Evolutionary conservation across 2,888 invertebrate genomes (phyloP).

Genomic region (Dromius quadrimaculatus): DNA sequence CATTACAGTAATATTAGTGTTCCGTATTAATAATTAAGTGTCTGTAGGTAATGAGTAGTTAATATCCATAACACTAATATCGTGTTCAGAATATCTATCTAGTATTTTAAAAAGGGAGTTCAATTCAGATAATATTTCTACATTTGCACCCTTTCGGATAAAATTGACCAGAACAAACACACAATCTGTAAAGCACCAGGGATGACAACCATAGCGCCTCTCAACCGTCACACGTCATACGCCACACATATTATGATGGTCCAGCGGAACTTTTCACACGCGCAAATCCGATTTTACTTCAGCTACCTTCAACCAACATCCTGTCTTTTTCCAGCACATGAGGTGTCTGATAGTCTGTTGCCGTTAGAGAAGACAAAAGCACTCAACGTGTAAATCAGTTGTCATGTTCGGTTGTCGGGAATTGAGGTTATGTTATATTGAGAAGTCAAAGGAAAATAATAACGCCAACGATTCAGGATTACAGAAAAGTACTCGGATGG

Average conservation of each 20-base stretch:
- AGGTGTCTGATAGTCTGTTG: neutral
- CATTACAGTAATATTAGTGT: too few relatives aligned
- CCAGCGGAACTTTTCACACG: conserved; percentile 27
- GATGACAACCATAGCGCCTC: neutral
- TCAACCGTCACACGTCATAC: conserved; percentile 16
- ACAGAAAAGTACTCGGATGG: neutral
- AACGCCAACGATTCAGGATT: neutral
- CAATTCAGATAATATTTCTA: too few relatives aligned
- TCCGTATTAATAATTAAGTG: too few relatives aligned
- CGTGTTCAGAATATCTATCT: too few relatives aligned
- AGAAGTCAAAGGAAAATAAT: conserved; percentile 17
- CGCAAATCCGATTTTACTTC: conserved; percentile 18
- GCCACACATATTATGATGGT: conserved; percentile 28
- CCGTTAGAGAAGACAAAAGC: conserved; percentile 9
- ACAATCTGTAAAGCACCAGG: neutral
- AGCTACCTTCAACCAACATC: neutral
- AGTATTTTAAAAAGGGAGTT: too few relatives aligned
- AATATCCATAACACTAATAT: too few relatives aligned
- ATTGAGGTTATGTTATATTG: conserved; percentile 36
- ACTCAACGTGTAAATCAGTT: conserved; percentile 36
- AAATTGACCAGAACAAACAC: neutral
- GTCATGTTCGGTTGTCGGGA: conserved; percentile 23
- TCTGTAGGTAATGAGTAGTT: too few relatives aligned
- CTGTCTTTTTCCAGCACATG: neutral
- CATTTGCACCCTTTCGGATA: too few relatives aligned